Conservation (phyloP, 1,140 invertebrate species). For the Psilanteris sp. region DNA sequence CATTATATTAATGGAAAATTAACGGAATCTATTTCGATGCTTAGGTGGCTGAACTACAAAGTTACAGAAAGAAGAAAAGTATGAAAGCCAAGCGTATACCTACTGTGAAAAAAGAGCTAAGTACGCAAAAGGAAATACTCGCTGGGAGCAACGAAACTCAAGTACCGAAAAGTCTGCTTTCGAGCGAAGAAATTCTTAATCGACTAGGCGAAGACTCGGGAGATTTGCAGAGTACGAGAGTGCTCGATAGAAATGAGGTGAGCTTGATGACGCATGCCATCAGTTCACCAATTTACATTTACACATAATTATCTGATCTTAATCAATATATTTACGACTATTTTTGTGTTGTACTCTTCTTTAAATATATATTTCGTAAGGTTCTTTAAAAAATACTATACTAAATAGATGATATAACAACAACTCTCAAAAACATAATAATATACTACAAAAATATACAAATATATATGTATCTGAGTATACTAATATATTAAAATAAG, state of each 20-base stretch:
- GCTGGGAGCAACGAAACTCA: conserved; percentile 67
- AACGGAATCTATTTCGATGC: conserved; percentile 4
- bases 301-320: conserved; percentile 35
- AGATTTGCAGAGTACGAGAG: conserved; percentile 33
- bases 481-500: too few species aligned
- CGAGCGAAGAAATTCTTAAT: conserved; percentile 62
- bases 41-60: conserved; percentile 68
- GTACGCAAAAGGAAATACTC: conserved; percentile 72
- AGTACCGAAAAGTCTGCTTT: conserved; percentile 56
- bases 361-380: too few species aligned
- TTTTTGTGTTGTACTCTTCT: not conserved
- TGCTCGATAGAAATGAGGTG: conserved; percentile 56
- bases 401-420: too few species aligned
- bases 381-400: too few species aligned
- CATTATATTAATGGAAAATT: too few species aligned
- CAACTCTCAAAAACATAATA: too few species aligned
- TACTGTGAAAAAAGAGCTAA: conserved; percentile 75
- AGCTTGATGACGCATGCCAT: conserved; percentile 32
- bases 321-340: conserved; percentile 6
- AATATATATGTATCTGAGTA: too few species aligned
- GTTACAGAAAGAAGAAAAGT: conserved; percentile 62
- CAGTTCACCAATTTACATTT: conserved; percentile 24
- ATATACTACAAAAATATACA: too few species aligned
- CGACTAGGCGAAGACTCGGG: conserved; percentile 59
- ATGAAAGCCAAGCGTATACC: conserved; percentile 72